phyloP scores from a whole-genome alignment of 2,797 vertebrate genomes.

The Rhinichthys osculus region DNA sequence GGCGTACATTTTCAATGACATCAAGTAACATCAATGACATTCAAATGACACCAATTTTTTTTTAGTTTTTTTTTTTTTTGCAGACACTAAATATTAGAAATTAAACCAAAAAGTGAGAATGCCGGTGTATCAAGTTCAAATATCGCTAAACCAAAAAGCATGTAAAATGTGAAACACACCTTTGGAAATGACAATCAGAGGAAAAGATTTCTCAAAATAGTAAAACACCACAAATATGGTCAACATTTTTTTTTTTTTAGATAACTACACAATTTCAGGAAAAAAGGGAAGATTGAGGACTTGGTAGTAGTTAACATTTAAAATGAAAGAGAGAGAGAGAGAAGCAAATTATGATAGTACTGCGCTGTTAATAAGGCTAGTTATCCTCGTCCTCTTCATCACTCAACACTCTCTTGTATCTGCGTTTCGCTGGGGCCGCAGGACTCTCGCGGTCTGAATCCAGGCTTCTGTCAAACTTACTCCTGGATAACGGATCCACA shows the following conservation, averaged over 20 bases:
- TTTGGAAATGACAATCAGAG: not conserved
- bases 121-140: not conserved
- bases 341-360: not conserved
- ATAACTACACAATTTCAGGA: not conserved
- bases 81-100: not conserved
- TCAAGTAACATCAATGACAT: not conserved
- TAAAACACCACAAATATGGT: not conserved
- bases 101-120: not conserved
- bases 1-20: not conserved
- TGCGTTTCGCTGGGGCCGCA: constrained; percentile 73
- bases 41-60: not conserved
- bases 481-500: constrained; percentile 44
- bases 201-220: not conserved
- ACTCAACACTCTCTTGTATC: constrained; percentile 74
- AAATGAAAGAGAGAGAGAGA: too few relatives aligned
- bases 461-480: constrained; percentile 43
- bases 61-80: not conserved
- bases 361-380: constrained; percentile 49
- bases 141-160: not conserved
- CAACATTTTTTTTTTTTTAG: not conserved
- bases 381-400: constrained; percentile 80
- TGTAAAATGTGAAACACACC: not conserved
- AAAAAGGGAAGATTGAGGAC: not conserved
- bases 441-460: constrained; percentile 66
- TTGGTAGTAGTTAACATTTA: too few relatives aligned